phyloP scores from a whole-genome alignment of 2,797 vertebrate genomes.

The Hapalemur alaotrensis region DNA sequence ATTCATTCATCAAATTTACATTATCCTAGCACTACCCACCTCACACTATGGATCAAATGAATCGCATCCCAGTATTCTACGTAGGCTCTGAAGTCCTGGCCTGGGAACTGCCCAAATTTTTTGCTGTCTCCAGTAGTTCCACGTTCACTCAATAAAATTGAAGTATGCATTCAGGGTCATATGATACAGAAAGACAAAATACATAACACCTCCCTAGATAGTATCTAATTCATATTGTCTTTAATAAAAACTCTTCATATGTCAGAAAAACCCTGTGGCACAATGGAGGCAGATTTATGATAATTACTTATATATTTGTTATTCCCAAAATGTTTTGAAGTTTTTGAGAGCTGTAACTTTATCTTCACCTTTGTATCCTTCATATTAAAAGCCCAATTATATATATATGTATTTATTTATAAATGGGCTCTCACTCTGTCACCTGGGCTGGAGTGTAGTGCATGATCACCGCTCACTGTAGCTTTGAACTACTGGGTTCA shows the following conservation, averaged over 20 bases:
- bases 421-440: neutral
- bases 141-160: neutral
- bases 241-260: neutral
- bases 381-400: neutral
- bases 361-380: neutral
- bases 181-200: neutral
- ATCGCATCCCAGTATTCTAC: neutral
- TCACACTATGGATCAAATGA: neutral
- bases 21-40: neutral
- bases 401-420: too few relatives aligned
- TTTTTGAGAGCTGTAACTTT: neutral
- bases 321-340: neutral
- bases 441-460: neutral
- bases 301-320: neutral
- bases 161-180: neutral
- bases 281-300: neutral
- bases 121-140: neutral
- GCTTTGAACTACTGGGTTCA: neutral
- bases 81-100: neutral
- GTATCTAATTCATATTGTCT: neutral
- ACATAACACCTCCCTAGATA: neutral
- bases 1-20: neutral
- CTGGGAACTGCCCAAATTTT: neutral
- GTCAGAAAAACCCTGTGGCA: neutral
- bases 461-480: neutral